Percentiles rank a stretch among this genome's conserved stretches.
phyloP scores from a whole-genome alignment of 2,888 invertebrate species.

The Torymus aiolomorphi region DNA sequence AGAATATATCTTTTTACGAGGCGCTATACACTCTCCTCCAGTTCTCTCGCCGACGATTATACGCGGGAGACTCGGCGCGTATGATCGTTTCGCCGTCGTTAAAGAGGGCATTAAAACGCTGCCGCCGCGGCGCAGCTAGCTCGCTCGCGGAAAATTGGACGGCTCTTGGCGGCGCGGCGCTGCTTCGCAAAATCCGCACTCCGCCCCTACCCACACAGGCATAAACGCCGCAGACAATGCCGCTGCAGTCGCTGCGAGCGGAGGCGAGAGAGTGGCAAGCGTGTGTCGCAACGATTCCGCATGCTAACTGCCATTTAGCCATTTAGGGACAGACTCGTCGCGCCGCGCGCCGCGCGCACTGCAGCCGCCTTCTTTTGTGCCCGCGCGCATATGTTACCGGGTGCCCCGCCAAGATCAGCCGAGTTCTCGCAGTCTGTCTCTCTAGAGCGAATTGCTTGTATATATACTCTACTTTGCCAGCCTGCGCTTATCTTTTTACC shows the following conservation, averaged over 20 bases:
- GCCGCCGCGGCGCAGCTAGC: background rate
- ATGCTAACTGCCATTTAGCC: slow-evolving; percentile 38
- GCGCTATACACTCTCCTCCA: slow-evolving; percentile 39
- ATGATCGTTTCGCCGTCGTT: slow-evolving; percentile 30
- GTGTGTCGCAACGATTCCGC: slow-evolving; percentile 33
- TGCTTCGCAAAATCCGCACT: slow-evolving; percentile 20
- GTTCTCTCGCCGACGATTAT: slow-evolving; percentile 11
- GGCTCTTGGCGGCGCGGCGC: no score
- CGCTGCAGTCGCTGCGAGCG: background rate
- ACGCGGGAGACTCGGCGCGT: background rate
- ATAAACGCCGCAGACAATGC: slow-evolving; percentile 24
- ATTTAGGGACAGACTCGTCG: slow-evolving; percentile 39
- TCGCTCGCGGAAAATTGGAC: no score
- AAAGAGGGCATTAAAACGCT: slow-evolving; percentile 45
- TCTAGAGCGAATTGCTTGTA: no score
- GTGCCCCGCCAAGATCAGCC: slow-evolving; percentile 3
- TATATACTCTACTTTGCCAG: background rate
- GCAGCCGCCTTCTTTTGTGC: background rate
- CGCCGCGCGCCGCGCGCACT: no score
- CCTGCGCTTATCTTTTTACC: slow-evolving; percentile 20
- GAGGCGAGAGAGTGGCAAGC: slow-evolving; percentile 34
- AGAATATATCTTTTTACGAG: slow-evolving; percentile 48
- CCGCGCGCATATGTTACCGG: background rate
- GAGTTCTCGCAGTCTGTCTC: background rate
- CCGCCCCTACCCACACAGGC: slow-evolving; percentile 21